Evolutionary conservation across 2,113 vertebrate species (phyloP).

Genomic region (Erythrolamprus reginae): DNA sequence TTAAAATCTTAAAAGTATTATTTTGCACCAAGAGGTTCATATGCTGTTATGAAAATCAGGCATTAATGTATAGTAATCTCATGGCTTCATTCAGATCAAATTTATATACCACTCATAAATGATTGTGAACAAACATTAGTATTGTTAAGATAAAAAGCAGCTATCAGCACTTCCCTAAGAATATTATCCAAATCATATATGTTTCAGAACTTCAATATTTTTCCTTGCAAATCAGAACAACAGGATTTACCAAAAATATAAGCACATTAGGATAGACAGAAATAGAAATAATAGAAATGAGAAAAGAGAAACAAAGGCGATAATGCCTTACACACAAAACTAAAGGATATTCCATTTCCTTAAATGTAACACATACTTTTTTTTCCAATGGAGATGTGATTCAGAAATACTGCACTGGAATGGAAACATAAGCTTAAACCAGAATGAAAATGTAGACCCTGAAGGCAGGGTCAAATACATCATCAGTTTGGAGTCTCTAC

Average conservation of each 20-base stretch:
- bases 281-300: background rate
- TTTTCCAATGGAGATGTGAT: background rate
- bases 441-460: background rate
- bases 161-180: background rate
- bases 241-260: background rate
- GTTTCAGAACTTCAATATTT: background rate
- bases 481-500: background rate
- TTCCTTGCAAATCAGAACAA: background rate
- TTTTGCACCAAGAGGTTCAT: background rate
- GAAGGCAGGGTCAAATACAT: background rate
- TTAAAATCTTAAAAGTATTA: background rate
- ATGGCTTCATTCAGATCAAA: background rate
- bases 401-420: background rate
- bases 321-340: background rate
- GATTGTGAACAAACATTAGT: background rate
- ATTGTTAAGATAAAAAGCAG: background rate
- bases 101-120: background rate
- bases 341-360: background rate
- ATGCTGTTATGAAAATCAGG: background rate
- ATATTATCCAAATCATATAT: background rate
- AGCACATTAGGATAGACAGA: background rate
- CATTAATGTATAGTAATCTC: background rate
- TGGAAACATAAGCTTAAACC: background rate
- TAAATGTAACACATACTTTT: background rate
- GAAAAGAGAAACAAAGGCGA: background rate